Evolutionary conservation across 2,113 vertebrate species (phyloP), one percentile per base, ranked within the genome.

Genomic region (Pandion haliaetus): DNA sequence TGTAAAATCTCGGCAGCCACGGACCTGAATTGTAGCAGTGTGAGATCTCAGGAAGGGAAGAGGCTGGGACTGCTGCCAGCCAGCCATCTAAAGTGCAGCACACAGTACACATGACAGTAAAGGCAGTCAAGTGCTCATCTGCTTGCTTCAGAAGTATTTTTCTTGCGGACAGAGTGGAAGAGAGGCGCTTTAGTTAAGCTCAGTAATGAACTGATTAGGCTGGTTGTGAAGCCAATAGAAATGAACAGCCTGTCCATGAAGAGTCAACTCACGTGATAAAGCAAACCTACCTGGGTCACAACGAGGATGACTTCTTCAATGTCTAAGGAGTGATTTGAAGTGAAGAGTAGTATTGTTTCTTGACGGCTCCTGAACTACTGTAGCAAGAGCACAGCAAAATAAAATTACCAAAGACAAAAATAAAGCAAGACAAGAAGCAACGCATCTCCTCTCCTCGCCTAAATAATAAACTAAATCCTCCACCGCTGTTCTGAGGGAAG

Each of bases 111-210:
- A 29, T 12, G 72, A 80, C 28, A 91, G 76, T 44, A 67, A 81
- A 96, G n/a, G 44, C 84, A 91, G 69, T 84, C 74, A 92, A 88
- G 62, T 82, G 66, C 77, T 80, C 89, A 96, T 93, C 95, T 96
- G 89, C 25, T 81, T 94, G 72, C 72, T 88, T 89, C 78, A 76
- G 55, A 95, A 95, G 66, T 55, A 77, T 54, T 95, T 90, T 92
- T 83, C 65, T 67, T 86, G 49, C 28, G 59, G 73, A 31, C 24
- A 86, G 40, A 87, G 42, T 63, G 80, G 76, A 95, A 78, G 32
- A 82, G 87, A 77, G 79, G 71, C 66, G 78, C 81, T 96, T 93
- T 42, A 62, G 83, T 67, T 95, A 84, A 94, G 67, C 55, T 80
- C 70, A 65, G 63, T 86, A 93, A 84, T 84, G 79, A 96, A 77